Evolutionary conservation across 2,113 vertebrate genomes (phyloP).

Genomic region (Campylomormyrus numenius): DNA sequence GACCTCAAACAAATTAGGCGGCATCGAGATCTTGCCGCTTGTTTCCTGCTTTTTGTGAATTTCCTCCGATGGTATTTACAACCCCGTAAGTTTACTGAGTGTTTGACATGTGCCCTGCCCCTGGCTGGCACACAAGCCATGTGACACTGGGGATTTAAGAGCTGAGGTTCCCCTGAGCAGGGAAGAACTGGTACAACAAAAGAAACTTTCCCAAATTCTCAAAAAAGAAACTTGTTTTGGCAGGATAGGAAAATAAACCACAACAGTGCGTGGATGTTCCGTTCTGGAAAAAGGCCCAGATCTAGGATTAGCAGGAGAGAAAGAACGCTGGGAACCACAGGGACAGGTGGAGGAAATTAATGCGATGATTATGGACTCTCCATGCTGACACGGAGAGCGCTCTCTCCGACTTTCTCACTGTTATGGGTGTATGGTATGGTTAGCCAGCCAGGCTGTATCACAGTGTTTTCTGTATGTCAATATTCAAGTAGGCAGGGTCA

Average conservation of each 20-base stretch:
- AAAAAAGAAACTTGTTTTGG: not conserved
- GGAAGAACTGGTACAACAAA: not conserved
- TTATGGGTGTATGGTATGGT: not conserved
- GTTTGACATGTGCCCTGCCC: not conserved
- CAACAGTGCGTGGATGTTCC: not conserved
- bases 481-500: not conserved
- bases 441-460: not conserved
- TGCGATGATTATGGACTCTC: not conserved
- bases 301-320: not conserved
- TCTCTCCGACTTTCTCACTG: not conserved
- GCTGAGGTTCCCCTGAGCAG: not conserved
- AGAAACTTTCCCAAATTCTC: not conserved
- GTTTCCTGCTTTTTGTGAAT: not conserved
- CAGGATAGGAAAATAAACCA: not conserved
- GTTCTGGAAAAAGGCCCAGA: not conserved
- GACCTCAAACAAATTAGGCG: not conserved
- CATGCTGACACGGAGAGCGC: not conserved
- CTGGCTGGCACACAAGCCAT: not conserved
- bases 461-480: not conserved
- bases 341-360: not conserved
- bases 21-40: not conserved
- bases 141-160: not conserved
- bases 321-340: not conserved
- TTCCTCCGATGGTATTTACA: not conserved
- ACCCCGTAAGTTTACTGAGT: not conserved